A percentile compares a stretch with the other conserved stretches of the same genome.
Evolutionary conservation across 2,113 vertebrate species (phyloP).

Genomic region (Daubentonia madagascariensis): DNA sequence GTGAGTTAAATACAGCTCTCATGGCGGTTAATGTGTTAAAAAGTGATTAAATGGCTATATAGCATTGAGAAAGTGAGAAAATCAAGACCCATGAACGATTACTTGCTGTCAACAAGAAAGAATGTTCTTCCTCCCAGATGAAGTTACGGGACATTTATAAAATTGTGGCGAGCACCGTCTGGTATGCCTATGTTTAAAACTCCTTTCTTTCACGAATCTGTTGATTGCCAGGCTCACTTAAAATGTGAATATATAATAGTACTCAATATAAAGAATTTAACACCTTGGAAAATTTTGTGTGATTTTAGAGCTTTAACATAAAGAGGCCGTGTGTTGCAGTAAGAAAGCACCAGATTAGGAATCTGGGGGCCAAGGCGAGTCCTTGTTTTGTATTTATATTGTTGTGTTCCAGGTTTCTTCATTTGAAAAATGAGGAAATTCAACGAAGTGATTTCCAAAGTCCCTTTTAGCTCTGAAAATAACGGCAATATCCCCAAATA

Average conservation of each 20-base stretch:
- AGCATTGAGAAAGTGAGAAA: slow-evolving; percentile 39
- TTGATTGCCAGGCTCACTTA: background rate
- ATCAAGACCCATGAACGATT: slow-evolving; percentile 35
- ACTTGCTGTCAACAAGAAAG: slow-evolving; percentile 52
- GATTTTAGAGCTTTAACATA: background rate
- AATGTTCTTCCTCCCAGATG: slow-evolving; percentile 39
- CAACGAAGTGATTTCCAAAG: background rate
- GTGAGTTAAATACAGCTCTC: no score
- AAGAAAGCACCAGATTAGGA: background rate
- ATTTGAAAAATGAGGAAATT: slow-evolving; percentile 37
- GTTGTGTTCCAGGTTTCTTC: slow-evolving; percentile 3
- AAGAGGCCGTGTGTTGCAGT: background rate
- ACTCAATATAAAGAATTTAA: slow-evolving; percentile 6
- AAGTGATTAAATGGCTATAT: background rate
- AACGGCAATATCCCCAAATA: slow-evolving; percentile 13
- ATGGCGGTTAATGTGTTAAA: background rate
- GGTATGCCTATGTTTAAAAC: slow-evolving; percentile 20
- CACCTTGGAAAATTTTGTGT: background rate
- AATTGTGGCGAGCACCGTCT: background rate
- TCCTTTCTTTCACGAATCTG: background rate
- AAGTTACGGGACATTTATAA: slow-evolving; percentile 41
- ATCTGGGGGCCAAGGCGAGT: background rate
- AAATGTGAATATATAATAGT: background rate
- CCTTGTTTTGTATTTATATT: background rate
- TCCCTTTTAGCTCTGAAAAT: background rate